These are phyloP conservation scores for Microchirus variegatus DNA, from an alignment of 2,797 vertebrate genomes.

Conservation along the genomic window DNA sequence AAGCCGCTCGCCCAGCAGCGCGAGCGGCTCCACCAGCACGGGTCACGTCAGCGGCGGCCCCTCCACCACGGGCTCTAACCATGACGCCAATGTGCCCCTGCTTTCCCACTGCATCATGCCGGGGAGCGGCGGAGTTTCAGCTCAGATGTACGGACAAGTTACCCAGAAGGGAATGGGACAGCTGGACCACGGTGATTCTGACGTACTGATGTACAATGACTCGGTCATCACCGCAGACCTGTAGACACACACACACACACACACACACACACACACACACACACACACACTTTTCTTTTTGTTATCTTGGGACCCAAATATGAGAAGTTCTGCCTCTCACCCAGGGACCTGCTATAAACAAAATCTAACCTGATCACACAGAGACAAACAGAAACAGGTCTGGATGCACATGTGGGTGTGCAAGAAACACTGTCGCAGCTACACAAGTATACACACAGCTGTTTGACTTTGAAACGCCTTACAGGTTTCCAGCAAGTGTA, in stretches of 20 bases:
- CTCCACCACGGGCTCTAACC: slow-evolving; percentile 95
- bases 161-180: slow-evolving; percentile 88
- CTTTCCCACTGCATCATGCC: slow-evolving; percentile 93
- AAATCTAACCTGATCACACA: slow-evolving; percentile 17
- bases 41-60: slow-evolving; percentile 94
- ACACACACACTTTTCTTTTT: neutral
- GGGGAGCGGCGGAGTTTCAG: slow-evolving; percentile 72
- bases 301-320: slow-evolving; percentile 30
- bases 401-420: slow-evolving; percentile 30
- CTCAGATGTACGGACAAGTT: slow-evolving; percentile 88
- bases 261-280: slow-evolving; percentile 31
- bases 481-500: slow-evolving; percentile 68
- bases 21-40: slow-evolving; percentile 97
- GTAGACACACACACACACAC: slow-evolving; percentile 69
- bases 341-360: slow-evolving; percentile 28
- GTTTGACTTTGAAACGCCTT: slow-evolving; percentile 53
- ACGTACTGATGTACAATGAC: slow-evolving; percentile 89
- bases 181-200: slow-evolving; percentile 88
- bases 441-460: slow-evolving; percentile 52
- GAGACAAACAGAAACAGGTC: slow-evolving; percentile 35
- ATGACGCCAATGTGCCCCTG: slow-evolving; percentile 96
- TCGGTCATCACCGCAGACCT: slow-evolving; percentile 92
- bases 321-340: slow-evolving; percentile 29
- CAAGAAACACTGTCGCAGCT: slow-evolving; percentile 48
- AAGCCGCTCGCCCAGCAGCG: slow-evolving; percentile 97